These are phyloP conservation scores for Macaria liturata DNA, from an alignment of 2,888 invertebrate species.

Conservation along the genomic window DNA sequence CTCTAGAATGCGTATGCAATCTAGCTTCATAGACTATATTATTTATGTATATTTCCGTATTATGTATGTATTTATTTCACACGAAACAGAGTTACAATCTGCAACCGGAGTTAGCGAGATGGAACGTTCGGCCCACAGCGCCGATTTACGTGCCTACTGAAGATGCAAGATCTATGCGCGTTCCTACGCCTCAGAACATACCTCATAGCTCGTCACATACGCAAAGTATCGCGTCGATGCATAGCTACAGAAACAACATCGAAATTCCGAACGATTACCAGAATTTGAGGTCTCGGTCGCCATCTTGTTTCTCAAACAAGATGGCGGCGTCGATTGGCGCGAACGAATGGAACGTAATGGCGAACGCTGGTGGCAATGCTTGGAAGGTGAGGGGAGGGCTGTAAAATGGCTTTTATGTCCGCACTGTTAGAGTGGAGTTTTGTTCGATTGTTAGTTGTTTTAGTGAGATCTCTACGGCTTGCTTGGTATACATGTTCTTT, in stretches of 20 bases:
- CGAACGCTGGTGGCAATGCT: constrained; percentile 67
- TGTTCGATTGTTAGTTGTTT: constrained; percentile 52
- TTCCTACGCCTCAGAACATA: constrained; percentile 71
- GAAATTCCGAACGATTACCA: constrained; percentile 79
- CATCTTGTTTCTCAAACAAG: constrained; percentile 81
- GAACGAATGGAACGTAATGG: constrained; percentile 78
- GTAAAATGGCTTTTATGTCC: constrained; percentile 54
- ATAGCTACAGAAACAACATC: constrained; percentile 79
- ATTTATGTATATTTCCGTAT: constrained; percentile 42
- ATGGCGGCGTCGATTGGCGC: constrained; percentile 78
- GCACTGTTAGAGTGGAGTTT: constrained; percentile 56
- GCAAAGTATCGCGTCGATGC: constrained; percentile 80
- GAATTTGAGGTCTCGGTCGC: constrained; percentile 78
- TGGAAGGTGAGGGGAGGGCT: constrained; percentile 84
- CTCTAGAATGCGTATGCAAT: constrained; percentile 72
- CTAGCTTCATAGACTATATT: constrained; percentile 43
- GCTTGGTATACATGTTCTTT: constrained; percentile 2
- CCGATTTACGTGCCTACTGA: constrained; percentile 77
- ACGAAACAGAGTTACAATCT: constrained; percentile 78
- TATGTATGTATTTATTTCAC: constrained; percentile 50
- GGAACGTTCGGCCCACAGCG: constrained; percentile 79
- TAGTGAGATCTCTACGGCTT: constrained; percentile 66
- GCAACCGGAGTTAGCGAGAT: constrained; percentile 71
- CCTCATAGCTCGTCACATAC: constrained; percentile 78
- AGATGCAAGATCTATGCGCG: constrained; percentile 62